Base-by-base conservation (phyloP, 2,797 vertebrate genomes). In the Pipistrellus kuhlii region DNA sequence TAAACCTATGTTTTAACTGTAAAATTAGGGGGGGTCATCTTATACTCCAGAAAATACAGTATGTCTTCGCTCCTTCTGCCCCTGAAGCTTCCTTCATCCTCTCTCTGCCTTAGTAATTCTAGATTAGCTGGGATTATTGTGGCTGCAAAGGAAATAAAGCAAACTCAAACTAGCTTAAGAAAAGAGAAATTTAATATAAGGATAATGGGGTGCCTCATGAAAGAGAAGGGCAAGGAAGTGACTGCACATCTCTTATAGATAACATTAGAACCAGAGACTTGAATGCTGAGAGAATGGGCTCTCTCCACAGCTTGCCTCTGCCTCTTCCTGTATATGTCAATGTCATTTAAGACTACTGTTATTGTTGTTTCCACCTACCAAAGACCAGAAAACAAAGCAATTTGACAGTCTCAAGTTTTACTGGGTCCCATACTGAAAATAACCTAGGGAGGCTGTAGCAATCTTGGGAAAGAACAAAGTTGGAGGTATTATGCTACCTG, bases 351-450 rank as follows among this genome's bases (percentile, higher is more conserved):
- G 25, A 53, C 38, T 53, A 41, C 32, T 78, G 21, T 81, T 90
- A n/a, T 30, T 85, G 23, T 76, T 90, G 41, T 6, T 84, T 92
- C 62, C 62, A 17, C 75, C 75, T 66, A 51, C 57, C 57, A 68
- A 94, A 90, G 30, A 10, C 8, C 44, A 85, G 15, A 94, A 93
- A 78, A 85, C 69, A 78, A 32, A 82, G 44, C 27, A 78, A n/a
- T 27, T 68, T 41, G n/a, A 41, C 1, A 15, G 8, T 78, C 9
- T 94, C 38, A 71, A 90, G 18, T 41, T 92, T 90, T n/a, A 38
- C 23, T 21, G 27, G 21, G 46, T 30, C 21, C 32, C 4, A 20
- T 21, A 30, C 2, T 93, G 35, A 66, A 85, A 92, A 92, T 20
- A 78, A 27, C 41, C 25, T 27, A 30, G 13, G 41, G 25, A 73